Conservation (phyloP, 1,140 invertebrate genomes). For the Pissodes strobi region DNA sequence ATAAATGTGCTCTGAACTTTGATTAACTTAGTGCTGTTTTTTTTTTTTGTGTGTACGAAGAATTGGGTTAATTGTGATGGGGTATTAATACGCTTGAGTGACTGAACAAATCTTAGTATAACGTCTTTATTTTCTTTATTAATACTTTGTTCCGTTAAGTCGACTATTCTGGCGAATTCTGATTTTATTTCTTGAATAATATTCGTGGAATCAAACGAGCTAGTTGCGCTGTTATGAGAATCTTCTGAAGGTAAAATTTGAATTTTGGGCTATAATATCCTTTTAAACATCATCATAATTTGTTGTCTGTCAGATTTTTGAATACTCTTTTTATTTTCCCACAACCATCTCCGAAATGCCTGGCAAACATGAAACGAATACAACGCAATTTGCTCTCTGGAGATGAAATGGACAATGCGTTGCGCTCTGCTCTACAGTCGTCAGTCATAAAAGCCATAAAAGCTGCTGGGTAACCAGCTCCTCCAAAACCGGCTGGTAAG, state of each 20-base stretch:
- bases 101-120: constrained; percentile 3
- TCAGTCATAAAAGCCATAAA: constrained; percentile 39
- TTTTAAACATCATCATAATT: too few species aligned
- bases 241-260: not conserved
- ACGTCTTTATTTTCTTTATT: constrained; percentile 8
- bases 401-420: too few species aligned
- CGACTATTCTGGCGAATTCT: not conserved
- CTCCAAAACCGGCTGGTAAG: too few species aligned
- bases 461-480: too few species aligned
- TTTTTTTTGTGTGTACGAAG: too few species aligned
- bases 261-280: not conserved
- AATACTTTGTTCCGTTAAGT: constrained; percentile 1
- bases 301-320: too few species aligned
- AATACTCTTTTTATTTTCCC: constrained; percentile 19
- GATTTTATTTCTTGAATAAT: too few species aligned
- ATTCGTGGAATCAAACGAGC: too few species aligned
- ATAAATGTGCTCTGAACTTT: too few species aligned
- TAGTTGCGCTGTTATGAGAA: not conserved
- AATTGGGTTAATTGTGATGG: not conserved
- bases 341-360: constrained; percentile 2
- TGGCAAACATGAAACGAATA: too few species aligned
- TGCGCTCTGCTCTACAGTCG: constrained; percentile 21
- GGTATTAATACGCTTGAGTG: constrained; percentile 7
- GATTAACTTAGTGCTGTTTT: too few species aligned
- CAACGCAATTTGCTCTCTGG: constrained; percentile 21